Base-by-base conservation (phyloP, 2,113 vertebrate genomes). In the Micromys minutus region DNA sequence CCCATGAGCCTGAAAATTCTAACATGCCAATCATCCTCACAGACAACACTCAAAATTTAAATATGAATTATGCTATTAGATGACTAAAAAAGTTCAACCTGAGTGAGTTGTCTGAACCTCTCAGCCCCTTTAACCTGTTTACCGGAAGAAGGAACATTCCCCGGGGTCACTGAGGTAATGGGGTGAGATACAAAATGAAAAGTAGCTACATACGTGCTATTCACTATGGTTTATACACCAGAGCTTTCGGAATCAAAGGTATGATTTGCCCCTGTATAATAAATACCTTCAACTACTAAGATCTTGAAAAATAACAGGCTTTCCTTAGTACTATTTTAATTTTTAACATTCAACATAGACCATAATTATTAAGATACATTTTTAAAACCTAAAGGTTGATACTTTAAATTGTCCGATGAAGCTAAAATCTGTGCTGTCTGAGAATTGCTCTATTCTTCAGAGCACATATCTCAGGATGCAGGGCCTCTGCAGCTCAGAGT, bases 181-280 rank as follows among this genome's bases (percentile, higher is more conserved):
- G 81, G 42, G 31, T 36, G 63, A 94, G 6, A 29, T 63, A 72
- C 17, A 47, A 88, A 85, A 34, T 76, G 26, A 50, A 79, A 63
- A 88, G 10, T 11, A 34, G 36, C 42, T 42, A 3, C 42, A 21
- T 15, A 36, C 16, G 39, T 15, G 61, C 19, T 89, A 36, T 8
- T 84, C 1, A 19, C 77, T 45, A 52, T 39, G 22, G 7, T 24
- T 39, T 47, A 12, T 2, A 90, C 16, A 87, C 22, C 55, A 85
- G 90, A 90, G 71, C 47, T 52, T 87, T 69, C n/a, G 72, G 42
- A 87, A 77, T n/a, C n/a, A 87, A 94, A 84, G 15, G 69, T 34
- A 55, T 52, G 87, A 69, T 77, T 57, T 36, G 72, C 47, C 45
- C n/a, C 15, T 87, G 39, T 21, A 79, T 63, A 84, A 74, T 2